These are phyloP conservation scores for Oxystoma pomonae DNA, from an alignment of 2,888 invertebrate genomes.

Conservation along the genomic window DNA sequence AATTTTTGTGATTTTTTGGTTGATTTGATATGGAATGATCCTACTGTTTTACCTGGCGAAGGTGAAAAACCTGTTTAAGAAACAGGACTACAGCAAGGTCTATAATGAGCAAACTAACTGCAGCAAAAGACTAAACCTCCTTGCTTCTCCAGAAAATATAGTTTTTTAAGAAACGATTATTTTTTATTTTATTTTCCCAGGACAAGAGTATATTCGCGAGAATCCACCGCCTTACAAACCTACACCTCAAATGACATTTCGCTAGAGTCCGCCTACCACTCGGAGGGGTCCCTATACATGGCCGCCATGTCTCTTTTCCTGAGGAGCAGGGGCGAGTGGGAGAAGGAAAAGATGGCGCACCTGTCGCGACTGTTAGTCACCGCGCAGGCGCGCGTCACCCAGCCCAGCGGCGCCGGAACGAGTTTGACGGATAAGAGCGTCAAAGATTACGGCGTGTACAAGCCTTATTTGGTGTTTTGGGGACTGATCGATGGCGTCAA, in stretches of 20 bases:
- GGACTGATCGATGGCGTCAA: slow-evolving; percentile 83
- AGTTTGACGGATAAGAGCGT: slow-evolving; percentile 50
- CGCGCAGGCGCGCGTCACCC: slow-evolving; percentile 69
- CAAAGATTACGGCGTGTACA: slow-evolving; percentile 77
- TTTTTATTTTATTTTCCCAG: slow-evolving; percentile 48
- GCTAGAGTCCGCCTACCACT: slow-evolving; percentile 62
- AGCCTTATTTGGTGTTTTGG: slow-evolving; percentile 80
- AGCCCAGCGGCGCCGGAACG: slow-evolving; percentile 61
- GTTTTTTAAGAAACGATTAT: no score
- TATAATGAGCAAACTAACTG: no score
- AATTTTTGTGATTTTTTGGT: no score
- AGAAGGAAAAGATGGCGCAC: slow-evolving; percentile 63
- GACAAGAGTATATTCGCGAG: slow-evolving; percentile 69
- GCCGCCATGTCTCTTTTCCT: slow-evolving; percentile 75
- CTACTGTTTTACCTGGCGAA: no score
- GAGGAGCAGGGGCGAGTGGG: slow-evolving; percentile 76
- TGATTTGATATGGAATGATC: no score
- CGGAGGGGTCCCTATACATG: slow-evolving; percentile 91
- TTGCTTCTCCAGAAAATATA: no score
- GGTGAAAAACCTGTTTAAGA: no score
- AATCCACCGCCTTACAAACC: slow-evolving; percentile 39
- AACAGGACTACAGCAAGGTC: no score
- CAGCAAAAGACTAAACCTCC: no score
- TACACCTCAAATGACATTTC: not conserved
- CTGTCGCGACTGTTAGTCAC: slow-evolving; percentile 71